These are phyloP conservation scores for Pollenia amentaria DNA, from an alignment of 2,888 invertebrate species.

Conservation along the genomic window DNA sequence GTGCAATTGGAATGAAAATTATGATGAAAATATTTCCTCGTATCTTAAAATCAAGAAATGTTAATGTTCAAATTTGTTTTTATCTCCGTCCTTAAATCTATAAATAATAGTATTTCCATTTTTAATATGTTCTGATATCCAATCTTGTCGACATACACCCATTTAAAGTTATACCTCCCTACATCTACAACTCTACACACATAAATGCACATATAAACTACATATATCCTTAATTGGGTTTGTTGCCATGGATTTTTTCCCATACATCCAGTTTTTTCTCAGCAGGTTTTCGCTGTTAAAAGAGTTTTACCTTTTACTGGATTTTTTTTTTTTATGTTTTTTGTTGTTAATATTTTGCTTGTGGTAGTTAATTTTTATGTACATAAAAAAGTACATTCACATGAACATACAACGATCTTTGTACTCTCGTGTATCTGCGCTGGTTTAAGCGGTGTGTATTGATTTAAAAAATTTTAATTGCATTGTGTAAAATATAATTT, in stretches of 20 bases:
- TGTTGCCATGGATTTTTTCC: slow-evolving; percentile 27
- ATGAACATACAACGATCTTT: neutral
- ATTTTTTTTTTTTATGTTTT: neutral
- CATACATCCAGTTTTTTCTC: neutral
- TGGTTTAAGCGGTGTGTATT: slow-evolving; percentile 45
- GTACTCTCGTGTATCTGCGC: neutral
- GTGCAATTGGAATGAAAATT: too few species aligned
- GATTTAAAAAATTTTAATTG: slow-evolving; percentile 69
- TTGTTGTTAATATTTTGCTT: neutral
- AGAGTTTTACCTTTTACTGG: slow-evolving; percentile 6
- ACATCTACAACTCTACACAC: neutral
- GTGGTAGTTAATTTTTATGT: slow-evolving; percentile 31
- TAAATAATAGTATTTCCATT: too few species aligned
- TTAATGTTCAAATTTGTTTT: too few species aligned
- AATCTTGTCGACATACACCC: neutral
- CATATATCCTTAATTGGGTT: slow-evolving; percentile 60
- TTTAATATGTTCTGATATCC: too few species aligned
- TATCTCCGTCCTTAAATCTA: too few species aligned
- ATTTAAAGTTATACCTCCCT: neutral
- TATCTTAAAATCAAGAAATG: too few species aligned
- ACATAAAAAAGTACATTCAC: slow-evolving; percentile 2
- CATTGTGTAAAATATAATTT: slow-evolving; percentile 54
- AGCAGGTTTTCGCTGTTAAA: slow-evolving; percentile 24
- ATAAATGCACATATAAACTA: neutral
- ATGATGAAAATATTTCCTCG: too few species aligned